These are phyloP conservation scores for Anarsia innoxiella DNA, from an alignment of 2,888 invertebrate species.

Conservation along the genomic window DNA sequence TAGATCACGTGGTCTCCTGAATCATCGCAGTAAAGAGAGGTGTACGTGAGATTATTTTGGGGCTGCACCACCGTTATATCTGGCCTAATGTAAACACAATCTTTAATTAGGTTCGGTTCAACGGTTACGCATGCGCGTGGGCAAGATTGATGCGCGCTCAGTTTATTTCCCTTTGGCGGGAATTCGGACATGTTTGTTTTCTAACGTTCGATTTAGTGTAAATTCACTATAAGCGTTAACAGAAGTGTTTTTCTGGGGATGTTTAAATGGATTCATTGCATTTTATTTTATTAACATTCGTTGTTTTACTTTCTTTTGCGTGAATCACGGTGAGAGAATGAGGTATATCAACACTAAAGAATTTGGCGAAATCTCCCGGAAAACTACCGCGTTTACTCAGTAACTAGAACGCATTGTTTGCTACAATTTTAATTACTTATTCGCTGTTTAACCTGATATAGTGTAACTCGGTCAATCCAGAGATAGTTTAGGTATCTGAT, in stretches of 20 bases:
- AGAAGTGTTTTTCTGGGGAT: constrained; percentile 40
- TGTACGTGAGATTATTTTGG: constrained; percentile 58
- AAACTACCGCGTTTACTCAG: too few species aligned
- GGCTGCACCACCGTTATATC: constrained; percentile 50
- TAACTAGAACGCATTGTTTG: too few species aligned
- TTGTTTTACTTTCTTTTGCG: too few species aligned
- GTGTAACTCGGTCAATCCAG: too few species aligned
- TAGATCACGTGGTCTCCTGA: too few species aligned
- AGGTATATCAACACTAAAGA: too few species aligned
- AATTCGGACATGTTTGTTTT: constrained; percentile 57
- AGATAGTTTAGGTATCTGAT: too few species aligned
- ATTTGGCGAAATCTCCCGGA: too few species aligned
- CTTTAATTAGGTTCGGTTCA: constrained; percentile 59
- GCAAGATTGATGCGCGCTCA: constrained; percentile 50
- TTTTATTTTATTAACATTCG: constrained; percentile 27
- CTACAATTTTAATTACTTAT: too few species aligned
- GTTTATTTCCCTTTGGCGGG: constrained; percentile 43
- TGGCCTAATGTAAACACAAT: constrained; percentile 56
- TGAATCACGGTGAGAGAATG: too few species aligned
- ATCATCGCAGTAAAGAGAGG: constrained; percentile 15
- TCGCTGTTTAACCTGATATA: too few species aligned
- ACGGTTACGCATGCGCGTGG: constrained; percentile 56
- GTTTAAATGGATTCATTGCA: constrained; percentile 31
- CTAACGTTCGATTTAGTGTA: constrained; percentile 53
- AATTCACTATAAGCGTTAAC: constrained; percentile 62